Conservation (phyloP, 2,888 invertebrate species). For the Melinaea menophilus region DNA sequence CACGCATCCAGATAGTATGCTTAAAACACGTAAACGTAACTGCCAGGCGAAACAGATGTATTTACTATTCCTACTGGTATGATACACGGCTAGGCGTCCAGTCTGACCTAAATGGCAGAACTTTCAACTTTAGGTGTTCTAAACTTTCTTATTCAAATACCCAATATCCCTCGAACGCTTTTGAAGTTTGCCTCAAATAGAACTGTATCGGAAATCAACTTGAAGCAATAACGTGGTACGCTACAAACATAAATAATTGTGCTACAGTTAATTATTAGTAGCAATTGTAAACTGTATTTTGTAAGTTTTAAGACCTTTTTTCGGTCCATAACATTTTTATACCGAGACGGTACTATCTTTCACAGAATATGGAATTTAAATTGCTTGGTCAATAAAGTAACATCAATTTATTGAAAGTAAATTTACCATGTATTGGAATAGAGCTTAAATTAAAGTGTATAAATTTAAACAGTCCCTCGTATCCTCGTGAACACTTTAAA, state of each 20-base stretch:
- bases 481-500: slow-evolving; percentile 16
- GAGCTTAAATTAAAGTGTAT: slow-evolving; percentile 11
- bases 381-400: slow-evolving; percentile 16
- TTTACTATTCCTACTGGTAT: too few species aligned
- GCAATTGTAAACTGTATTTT: slow-evolving; percentile 11
- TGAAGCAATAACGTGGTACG: slow-evolving; percentile 16
- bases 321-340: slow-evolving; percentile 8
- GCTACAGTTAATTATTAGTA: slow-evolving; percentile 12
- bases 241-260: slow-evolving; percentile 8
- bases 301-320: slow-evolving; percentile 10
- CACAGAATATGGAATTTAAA: slow-evolving; percentile 26
- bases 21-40: too few species aligned
- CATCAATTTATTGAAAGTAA: slow-evolving; percentile 8
- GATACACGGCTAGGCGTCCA: too few species aligned
- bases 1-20: too few species aligned
- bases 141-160: slow-evolving; percentile 41
- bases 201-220: slow-evolving; percentile 23
- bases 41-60: too few species aligned
- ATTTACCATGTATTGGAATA: slow-evolving; percentile 2
- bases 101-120: slow-evolving; percentile 6
- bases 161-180: slow-evolving; percentile 25
- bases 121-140: slow-evolving; percentile 37
- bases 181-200: slow-evolving; percentile 32
- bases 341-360: slow-evolving; percentile 16
- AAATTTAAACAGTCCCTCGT: not conserved